Evolutionary conservation across 2,888 invertebrate species (phyloP), one percentile per base, ranked within the genome.

Genomic region (Cryptocheilus praepositus): DNA sequence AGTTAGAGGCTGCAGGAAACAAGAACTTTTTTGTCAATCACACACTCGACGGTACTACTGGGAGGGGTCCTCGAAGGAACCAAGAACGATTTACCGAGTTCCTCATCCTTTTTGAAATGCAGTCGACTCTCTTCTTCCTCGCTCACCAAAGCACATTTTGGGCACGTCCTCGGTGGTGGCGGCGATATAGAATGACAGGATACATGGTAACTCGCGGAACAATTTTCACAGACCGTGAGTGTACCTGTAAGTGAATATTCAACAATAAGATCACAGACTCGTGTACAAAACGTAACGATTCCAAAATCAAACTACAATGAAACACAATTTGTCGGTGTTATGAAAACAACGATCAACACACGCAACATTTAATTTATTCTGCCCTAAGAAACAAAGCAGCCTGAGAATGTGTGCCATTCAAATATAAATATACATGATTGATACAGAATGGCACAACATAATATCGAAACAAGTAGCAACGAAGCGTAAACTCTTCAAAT

Each of bases 181-280:
- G 91, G 85, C 7, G 90, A 89, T 56, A 89, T 83, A 69, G 90
- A 89, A 77, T 91, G 91, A 76, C 91, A 91, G 59, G 89, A 89
- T 11, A 91, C 85, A 76, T 91, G 91, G 81, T 90, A 91, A 69
- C 89, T 89, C 62, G 89, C 88, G 61, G 89, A 82, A 79, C 91
- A 91, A 70, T 85, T 87, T 72, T 91, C 91, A 74, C 91, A 91
- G n/a, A 89, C 82, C 21, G 89, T 83, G 67, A 91, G 80, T 22
- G 86, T 86, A 69, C 90, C 91, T 90, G 74, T 51, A 79, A 80
- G 21, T 65, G 73, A 64, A 18, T 36, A 25, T 25, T 25, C 25
- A 25, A 25, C 25, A 25, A 25, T 25, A 25, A 5, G 7, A 11
- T 11, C 36, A 36, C 36, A 36, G 11, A 1, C 11, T 11, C 8